A percentile compares a stretch with the other conserved stretches of the same genome.
Conservation (phyloP, 2,113 vertebrate genomes). For the Eulemur macaco region DNA sequence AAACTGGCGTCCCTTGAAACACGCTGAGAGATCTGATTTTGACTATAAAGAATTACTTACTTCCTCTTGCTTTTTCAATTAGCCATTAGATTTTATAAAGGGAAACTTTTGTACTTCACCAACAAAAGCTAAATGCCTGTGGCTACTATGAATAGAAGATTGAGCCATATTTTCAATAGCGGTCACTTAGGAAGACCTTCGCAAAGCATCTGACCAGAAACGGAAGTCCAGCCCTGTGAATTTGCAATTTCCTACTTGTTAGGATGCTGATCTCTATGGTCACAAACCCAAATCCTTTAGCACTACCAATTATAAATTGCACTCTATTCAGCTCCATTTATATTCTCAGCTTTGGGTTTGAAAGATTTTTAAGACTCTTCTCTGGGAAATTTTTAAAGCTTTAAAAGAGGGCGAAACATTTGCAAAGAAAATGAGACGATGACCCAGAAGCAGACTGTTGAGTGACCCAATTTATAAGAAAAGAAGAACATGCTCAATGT, state of each 20-base stretch:
- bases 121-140: conserved; percentile 4
- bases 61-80: conserved; percentile 45
- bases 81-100: conserved; percentile 53
- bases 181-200: conserved; percentile 4
- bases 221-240: conserved; percentile 41
- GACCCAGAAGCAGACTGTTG: conserved; percentile 59
- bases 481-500: conserved; percentile 22
- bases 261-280: conserved; percentile 27
- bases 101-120: neutral
- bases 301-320: conserved; percentile 56
- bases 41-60: conserved; percentile 25
- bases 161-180: conserved; percentile 9
- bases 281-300: conserved; percentile 51
- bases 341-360: conserved; percentile 49
- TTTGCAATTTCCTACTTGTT: conserved; percentile 57
- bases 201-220: conserved; percentile 20
- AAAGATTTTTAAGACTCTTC: conserved; percentile 68
- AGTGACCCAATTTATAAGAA: conserved; percentile 69
- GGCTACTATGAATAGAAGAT: neutral
- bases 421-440: conserved; percentile 66
- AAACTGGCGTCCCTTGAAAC: conserved; percentile 19
- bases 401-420: conserved; percentile 58
- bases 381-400: conserved; percentile 64
- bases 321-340: conserved; percentile 64
- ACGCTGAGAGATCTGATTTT: conserved; percentile 38